Conservation (phyloP, 1,140 invertebrate genomes). For the Bombus terrestris region DNA sequence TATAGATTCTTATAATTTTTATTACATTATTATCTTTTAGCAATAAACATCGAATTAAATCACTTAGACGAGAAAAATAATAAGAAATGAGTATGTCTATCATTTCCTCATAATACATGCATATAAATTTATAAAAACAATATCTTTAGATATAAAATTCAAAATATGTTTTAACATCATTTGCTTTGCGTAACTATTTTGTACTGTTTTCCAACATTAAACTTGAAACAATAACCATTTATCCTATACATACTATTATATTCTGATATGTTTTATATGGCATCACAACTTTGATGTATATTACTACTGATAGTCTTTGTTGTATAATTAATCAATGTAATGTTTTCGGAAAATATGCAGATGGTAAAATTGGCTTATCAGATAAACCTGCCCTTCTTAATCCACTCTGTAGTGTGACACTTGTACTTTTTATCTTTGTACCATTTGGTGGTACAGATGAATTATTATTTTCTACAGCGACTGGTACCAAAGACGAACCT, state of each 20-base stretch:
- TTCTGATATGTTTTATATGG: neutral
- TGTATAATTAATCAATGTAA: conserved; percentile 64
- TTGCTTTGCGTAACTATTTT: conserved; percentile 55
- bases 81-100: neutral
- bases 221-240: conserved; percentile 31
- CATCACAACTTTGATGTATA: conserved; percentile 33
- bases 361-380: conserved; percentile 78
- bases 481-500: conserved; percentile 65
- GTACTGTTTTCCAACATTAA: conserved; percentile 56
- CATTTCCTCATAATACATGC: conserved; percentile 13
- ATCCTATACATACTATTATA: neutral
- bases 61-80: neutral
- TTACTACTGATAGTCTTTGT: conserved; percentile 1
- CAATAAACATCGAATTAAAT: conserved; percentile 14
- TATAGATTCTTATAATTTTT: neutral
- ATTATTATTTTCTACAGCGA: conserved; percentile 76
- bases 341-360: conserved; percentile 79
- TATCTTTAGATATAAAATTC: conserved; percentile 17
- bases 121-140: conserved; percentile 17
- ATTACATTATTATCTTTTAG: neutral
- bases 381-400: conserved; percentile 73
- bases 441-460: conserved; percentile 65
- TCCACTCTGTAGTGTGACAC: conserved; percentile 74
- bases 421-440: conserved; percentile 71
- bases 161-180: conserved; percentile 48